Conservation (phyloP, 2,888 invertebrate genomes). For the Eugnorisma glareosa region DNA sequence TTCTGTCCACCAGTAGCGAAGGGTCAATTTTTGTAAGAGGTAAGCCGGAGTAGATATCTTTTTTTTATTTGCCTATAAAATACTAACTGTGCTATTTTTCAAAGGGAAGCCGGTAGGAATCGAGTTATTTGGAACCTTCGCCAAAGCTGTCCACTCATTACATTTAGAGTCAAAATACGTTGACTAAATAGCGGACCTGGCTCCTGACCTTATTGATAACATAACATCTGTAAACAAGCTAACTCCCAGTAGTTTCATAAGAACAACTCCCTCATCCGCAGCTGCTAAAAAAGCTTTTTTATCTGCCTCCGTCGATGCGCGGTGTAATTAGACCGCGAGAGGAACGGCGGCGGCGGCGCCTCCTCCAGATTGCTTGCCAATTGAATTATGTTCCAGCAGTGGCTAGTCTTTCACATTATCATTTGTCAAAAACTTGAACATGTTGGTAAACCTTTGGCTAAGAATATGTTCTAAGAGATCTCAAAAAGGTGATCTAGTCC, state of each 20-base stretch:
- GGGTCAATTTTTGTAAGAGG: no score
- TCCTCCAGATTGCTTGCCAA: conserved; percentile 86
- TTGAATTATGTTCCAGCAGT: conserved; percentile 78
- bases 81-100: no score
- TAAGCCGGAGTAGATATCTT: no score
- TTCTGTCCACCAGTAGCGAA: no score
- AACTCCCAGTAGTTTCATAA: conserved; percentile 23
- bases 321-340: conserved; percentile 69
- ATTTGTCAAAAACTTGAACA: background rate
- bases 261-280: conserved; percentile 19
- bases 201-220: background rate
- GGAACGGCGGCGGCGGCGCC: conserved; percentile 79
- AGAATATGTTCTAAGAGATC: background rate
- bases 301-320: conserved; percentile 52
- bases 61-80: no score
- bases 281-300: conserved; percentile 54
- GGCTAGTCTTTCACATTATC: background rate
- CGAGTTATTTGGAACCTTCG: no score
- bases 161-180: background rate
- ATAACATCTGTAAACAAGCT: background rate
- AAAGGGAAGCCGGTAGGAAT: no score
- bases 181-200: background rate
- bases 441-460: background rate
- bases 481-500: background rate
- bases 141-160: background rate